Percentiles rank a stretch among this genome's conserved stretches.
These are phyloP conservation scores for Pycnonotus jocosus DNA, from an alignment of 2,113 vertebrate species.

Conservation along the genomic window DNA sequence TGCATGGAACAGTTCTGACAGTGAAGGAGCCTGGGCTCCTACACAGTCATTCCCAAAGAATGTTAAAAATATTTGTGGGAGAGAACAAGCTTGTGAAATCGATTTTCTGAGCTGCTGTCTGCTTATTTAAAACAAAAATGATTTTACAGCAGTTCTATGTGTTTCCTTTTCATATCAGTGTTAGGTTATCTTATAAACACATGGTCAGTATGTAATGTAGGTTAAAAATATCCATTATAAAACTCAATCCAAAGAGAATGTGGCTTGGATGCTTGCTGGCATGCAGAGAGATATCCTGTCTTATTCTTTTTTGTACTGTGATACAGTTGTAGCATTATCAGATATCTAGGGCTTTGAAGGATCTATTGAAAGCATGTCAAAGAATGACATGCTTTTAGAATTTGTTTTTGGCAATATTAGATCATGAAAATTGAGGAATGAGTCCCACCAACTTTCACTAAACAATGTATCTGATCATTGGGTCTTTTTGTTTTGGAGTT, in stretches of 20 bases:
- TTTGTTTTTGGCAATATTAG: constrained; percentile 10
- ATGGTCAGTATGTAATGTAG: not conserved
- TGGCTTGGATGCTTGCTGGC: not conserved
- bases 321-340: constrained; percentile 23
- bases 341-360: not conserved
- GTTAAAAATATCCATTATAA: constrained; percentile 1
- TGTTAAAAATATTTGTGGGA: constrained; percentile 4
- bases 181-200: constrained; percentile 27
- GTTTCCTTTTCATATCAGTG: not conserved
- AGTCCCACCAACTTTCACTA: not conserved
- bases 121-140: constrained; percentile 10
- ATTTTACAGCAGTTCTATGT: not conserved
- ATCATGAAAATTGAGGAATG: not conserved
- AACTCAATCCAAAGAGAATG: not conserved
- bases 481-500: not conserved
- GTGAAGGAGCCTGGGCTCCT: not conserved
- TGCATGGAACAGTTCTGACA: not conserved
- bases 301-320: not conserved
- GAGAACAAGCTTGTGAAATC: not conserved
- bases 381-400: not conserved
- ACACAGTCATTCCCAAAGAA: not conserved
- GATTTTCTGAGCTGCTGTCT: not conserved
- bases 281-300: not conserved
- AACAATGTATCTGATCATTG: not conserved
- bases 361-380: constrained; percentile 24